Evolutionary conservation across 2,888 invertebrate genomes (phyloP), one percentile per base, ranked within the genome.

Genomic region (Baccha elongata): DNA sequence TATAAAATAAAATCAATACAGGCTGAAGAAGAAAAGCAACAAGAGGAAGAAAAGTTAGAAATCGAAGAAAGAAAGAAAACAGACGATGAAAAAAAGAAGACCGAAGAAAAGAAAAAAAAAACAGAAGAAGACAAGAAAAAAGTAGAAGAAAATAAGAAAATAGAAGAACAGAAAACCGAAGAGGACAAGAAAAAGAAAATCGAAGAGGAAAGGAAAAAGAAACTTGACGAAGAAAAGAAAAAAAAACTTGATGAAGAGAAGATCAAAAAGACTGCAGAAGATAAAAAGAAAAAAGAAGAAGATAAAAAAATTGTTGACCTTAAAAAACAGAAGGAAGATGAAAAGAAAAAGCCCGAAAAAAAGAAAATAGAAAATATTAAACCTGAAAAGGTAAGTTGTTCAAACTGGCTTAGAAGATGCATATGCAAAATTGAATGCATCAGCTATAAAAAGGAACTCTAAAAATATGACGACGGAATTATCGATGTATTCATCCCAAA

Each of bases 31-130:
- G 72, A 84, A 46, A 13, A 58, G 10, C 21, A 17, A 26, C 72
- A 91, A 10, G 81, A 85, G 68, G 89, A 91, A 71, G 91, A 92
- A 85, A 90, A 92, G 15, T 92, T 93, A 86, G 91, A 91, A 87
- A 88, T 91, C 15, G 92, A 92, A 85, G 91, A 91, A 75, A 74
- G 64, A 7, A 58, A 84, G 40, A 79, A 76, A 44, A 6, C 5
- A 37, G 50, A 67, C 23, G 75, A 85, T 19, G n/a, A 35, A 0
- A 46, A 76, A n/a, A 68, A 72, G 35, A 65, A 81, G 8, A 85
- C 79, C 26, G 78, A 71, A 53, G 84, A 85, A 87, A 85, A 85
- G 69, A 84, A 42, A n/a, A 58, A 87, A 73, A 84, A 87, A 11
- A 7, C 13, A 74, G 73, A 17, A 26, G 73, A 91, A 10, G 81